Conservation (phyloP, 2,113 vertebrate species). For the Okapia johnstoni region DNA sequence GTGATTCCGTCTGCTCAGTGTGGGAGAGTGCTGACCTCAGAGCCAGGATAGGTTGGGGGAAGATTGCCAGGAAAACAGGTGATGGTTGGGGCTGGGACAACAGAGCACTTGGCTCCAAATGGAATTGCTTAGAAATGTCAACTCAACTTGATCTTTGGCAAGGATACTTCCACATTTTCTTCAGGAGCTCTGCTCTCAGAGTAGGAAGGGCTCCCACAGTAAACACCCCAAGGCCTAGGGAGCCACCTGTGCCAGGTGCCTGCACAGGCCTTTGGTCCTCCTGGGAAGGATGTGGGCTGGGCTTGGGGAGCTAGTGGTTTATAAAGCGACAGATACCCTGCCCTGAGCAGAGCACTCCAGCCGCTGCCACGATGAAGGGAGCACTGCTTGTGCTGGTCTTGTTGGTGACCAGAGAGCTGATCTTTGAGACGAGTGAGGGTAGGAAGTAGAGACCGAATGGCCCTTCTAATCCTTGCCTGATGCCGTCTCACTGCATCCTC, state of each 20-base stretch:
- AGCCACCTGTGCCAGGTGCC: not conserved
- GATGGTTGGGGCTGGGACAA: not conserved
- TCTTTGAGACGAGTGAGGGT: not conserved
- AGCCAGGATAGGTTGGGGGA: not conserved
- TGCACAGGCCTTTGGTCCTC: not conserved
- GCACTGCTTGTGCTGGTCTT: conserved; percentile 16
- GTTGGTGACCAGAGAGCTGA: not conserved
- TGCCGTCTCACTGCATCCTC: not conserved
- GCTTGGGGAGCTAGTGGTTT: not conserved
- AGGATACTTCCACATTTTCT: not conserved
- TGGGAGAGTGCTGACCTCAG: not conserved
- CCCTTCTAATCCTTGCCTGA: fast-evolving
- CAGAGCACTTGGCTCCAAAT: not conserved
- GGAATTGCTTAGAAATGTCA: not conserved
- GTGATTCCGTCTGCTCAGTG: not conserved
- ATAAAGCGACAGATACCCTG: not conserved
- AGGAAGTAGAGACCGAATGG: not conserved
- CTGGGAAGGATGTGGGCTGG: not conserved
- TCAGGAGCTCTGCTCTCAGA: not conserved
- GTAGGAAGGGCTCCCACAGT: not conserved
- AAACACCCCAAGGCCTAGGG: too few species aligned
- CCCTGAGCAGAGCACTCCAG: not conserved
- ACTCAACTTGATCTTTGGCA: not conserved
- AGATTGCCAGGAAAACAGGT: not conserved
- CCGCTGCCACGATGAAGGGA: not conserved